A percentile compares a stretch with the other conserved stretches of the same genome.
Evolutionary conservation across 2,113 vertebrate genomes (phyloP).

Genomic region (Dendropsophus ebraccatus): DNA sequence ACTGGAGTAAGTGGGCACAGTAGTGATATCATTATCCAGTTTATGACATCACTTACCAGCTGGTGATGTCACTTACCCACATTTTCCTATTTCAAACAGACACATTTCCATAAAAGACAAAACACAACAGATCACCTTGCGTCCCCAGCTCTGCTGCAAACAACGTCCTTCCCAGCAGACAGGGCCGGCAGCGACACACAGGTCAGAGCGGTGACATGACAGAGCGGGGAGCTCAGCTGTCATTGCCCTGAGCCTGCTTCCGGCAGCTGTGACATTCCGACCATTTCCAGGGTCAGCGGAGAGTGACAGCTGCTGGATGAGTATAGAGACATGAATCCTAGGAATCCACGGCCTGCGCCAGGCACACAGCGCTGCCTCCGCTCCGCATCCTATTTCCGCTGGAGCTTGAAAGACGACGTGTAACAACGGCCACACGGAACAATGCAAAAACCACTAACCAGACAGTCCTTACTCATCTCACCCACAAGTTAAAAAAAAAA

Average conservation of each 20-base stretch:
- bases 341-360: neutral
- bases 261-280: slow-evolving; percentile 52
- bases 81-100: neutral
- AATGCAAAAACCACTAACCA: neutral
- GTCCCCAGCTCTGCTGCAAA: neutral
- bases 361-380: neutral
- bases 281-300: neutral
- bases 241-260: slow-evolving; percentile 10
- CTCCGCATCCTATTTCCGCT: neutral
- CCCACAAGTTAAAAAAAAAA: too few relatives aligned
- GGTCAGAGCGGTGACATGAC: slow-evolving; percentile 28
- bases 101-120: neutral
- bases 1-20: too few relatives aligned
- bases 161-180: slow-evolving; percentile 7
- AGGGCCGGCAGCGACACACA: neutral
- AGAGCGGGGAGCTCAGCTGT: slow-evolving; percentile 42
- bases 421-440: neutral
- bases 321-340: neutral
- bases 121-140: neutral
- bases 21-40: neutral
- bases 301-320: slow-evolving; percentile 51
- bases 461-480: too few relatives aligned
- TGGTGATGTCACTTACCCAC: neutral
- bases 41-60: neutral
- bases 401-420: neutral